phyloP scores from a whole-genome alignment of 2,888 invertebrate genomes.

The Micoletzkya japonica region DNA sequence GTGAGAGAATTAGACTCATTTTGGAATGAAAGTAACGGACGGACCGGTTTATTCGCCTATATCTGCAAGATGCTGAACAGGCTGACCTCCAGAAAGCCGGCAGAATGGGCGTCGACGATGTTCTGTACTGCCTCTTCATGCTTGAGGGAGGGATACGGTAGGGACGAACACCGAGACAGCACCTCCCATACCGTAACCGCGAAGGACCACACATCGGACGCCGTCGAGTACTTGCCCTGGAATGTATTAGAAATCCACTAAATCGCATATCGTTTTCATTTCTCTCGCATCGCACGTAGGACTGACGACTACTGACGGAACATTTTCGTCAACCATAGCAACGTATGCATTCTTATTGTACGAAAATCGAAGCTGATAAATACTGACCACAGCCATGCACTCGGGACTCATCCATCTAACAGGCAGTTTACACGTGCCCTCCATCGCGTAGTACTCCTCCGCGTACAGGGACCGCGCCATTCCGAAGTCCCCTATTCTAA shows the following conservation, averaged over 20 bases:
- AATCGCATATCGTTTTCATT: too few relatives aligned
- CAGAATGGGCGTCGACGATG: slow-evolving; percentile 65
- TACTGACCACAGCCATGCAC: slow-evolving; percentile 44
- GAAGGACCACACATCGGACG: slow-evolving; percentile 88
- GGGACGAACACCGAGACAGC: slow-evolving; percentile 76
- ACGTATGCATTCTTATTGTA: too few relatives aligned
- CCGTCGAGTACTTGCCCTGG: slow-evolving; percentile 82
- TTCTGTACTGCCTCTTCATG: slow-evolving; percentile 83
- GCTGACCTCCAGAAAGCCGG: slow-evolving; percentile 40
- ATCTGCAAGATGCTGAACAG: too few relatives aligned
- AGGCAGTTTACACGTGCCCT: slow-evolving; percentile 69
- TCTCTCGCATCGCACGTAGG: too few relatives aligned
- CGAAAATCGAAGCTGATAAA: too few relatives aligned
- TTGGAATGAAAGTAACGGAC: too few relatives aligned
- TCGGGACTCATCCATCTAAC: slow-evolving; percentile 70
- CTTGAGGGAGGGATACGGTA: slow-evolving; percentile 77
- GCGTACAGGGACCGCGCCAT: slow-evolving; percentile 81
- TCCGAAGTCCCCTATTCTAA: slow-evolving; percentile 77
- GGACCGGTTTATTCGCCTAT: too few relatives aligned
- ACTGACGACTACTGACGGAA: too few relatives aligned
- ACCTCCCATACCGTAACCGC: slow-evolving; percentile 87
- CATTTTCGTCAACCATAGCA: too few relatives aligned
- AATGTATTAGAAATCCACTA: too few relatives aligned
- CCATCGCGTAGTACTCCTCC: slow-evolving; percentile 76
- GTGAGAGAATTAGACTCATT: too few relatives aligned